Base-by-base conservation (phyloP, 1,140 invertebrate species). In the Ladona fulva region DNA sequence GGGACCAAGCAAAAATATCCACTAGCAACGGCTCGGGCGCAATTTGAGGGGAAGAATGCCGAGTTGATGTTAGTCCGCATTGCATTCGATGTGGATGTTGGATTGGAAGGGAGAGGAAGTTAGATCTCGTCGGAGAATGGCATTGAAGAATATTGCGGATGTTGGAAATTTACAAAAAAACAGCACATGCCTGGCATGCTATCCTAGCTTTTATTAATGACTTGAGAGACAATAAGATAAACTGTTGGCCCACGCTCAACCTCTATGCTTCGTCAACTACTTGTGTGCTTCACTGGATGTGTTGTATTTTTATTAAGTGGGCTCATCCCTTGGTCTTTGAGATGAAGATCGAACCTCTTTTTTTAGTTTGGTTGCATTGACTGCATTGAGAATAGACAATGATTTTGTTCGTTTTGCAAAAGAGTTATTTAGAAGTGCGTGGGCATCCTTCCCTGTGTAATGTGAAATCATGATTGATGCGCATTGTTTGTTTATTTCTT, bases 281-380 rank as follows among this genome's bases (percentile, higher is more conserved):
- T 16, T 66, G 52, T 66, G 52, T 66, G 52, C 52, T 66, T 66
- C 52, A 66, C 52, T 66, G 52, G 52, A 66, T 66, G 52, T 66
- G 52, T 66, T 16, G 16, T 66, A 66, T 22, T 66, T 66, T 3
- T 37, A 37, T 37, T 66, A 11, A 52, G 52, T 66, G 52, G n/a
- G 52, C 19, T 19, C 44, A 19, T 52, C 44, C 44, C 44, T 52
- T 10, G 44, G 5, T 22, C 16, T 22, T 66, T 22, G 52, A 66
- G 52, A 66, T 66, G 52, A 66, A 66, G 29, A 37, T 8, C 8
- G 29, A 66, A 66, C 52, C n/a, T 66, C 1, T 66, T 6, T 66
- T 66, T 19, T 66, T 66, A n/a, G n/a, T 66, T 19, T 66, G 5
- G n/a, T 22, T 66, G 52, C 52, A 66, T 66, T 66, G 52, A 66